Conservation (phyloP, 2,797 vertebrate species). For the Pristis pectinata region DNA sequence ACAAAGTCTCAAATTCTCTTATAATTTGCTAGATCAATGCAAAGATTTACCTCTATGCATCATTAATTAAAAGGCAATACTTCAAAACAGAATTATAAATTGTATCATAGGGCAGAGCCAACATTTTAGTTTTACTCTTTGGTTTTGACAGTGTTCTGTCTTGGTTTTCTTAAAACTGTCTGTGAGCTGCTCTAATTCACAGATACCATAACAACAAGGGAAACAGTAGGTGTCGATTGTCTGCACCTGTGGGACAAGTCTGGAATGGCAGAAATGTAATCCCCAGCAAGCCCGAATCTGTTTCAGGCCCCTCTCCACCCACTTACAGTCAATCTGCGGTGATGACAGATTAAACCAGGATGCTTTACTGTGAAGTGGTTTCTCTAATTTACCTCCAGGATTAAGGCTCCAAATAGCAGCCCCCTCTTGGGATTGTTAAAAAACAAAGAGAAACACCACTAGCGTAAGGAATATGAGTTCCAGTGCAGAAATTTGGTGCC, state of each 20-base stretch:
- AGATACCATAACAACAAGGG: background rate
- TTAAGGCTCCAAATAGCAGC: background rate
- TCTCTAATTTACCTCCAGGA: background rate
- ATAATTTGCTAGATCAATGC: background rate
- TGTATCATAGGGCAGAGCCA: background rate
- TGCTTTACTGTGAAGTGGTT: conserved; percentile 35
- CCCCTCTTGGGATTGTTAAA: background rate
- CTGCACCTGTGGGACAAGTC: conserved; percentile 18
- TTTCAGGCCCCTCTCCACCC: background rate
- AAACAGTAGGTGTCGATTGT: background rate
- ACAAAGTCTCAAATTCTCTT: background rate
- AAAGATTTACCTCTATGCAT: background rate
- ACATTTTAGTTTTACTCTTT: background rate
- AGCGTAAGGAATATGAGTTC: background rate
- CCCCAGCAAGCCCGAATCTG: conserved; percentile 28
- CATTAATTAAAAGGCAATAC: background rate
- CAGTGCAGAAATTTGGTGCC: background rate
- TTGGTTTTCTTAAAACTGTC: background rate
- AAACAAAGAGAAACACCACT: background rate
- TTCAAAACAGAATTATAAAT: background rate
- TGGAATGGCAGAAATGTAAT: conserved; percentile 34
- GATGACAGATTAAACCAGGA: conserved; percentile 36
- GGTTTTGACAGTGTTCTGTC: background rate
- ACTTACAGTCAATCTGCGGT: conserved; percentile 30
- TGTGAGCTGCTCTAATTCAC: background rate